These are phyloP conservation scores for Sicus ferrugineus DNA, from an alignment of 2,888 invertebrate genomes.

Conservation along the genomic window DNA sequence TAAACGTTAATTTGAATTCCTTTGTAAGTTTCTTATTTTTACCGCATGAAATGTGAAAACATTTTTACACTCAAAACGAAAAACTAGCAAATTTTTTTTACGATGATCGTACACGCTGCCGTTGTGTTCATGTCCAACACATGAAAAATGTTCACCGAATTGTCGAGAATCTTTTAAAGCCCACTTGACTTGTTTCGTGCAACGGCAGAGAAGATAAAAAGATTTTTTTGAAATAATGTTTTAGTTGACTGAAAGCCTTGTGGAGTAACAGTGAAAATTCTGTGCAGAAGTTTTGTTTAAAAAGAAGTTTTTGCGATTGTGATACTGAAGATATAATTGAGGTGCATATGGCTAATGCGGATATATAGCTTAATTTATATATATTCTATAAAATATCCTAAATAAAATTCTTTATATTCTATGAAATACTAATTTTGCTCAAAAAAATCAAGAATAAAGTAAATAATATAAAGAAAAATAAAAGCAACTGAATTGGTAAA, in stretches of 20 bases:
- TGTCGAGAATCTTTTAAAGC: slow-evolving; percentile 9
- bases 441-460: too few relatives aligned
- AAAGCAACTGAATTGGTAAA: not conserved
- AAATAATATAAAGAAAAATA: not conserved
- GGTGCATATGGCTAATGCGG: slow-evolving; percentile 13
- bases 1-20: not conserved
- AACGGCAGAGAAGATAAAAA: slow-evolving; percentile 12
- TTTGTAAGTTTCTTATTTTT: slow-evolving; percentile 22
- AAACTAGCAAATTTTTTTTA: not conserved
- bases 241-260: slow-evolving; percentile 35
- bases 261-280: slow-evolving; percentile 22
- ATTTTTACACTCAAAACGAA: not conserved
- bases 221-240: slow-evolving; percentile 7
- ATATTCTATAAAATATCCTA: not conserved
- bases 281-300: slow-evolving; percentile 33
- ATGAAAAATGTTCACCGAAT: slow-evolving; percentile 12
- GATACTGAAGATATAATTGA: too few relatives aligned
- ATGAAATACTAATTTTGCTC: too few relatives aligned
- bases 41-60: slow-evolving; percentile 3
- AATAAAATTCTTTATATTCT: not conserved
- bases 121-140: not conserved
- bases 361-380: too few relatives aligned
- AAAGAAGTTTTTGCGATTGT: slow-evolving; percentile 15
- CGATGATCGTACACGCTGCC: not conserved
- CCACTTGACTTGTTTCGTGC: slow-evolving; percentile 11